These are phyloP conservation scores for Leptobrachium ailaonicum DNA, from an alignment of 2,113 vertebrate genomes.

Conservation along the genomic window DNA sequence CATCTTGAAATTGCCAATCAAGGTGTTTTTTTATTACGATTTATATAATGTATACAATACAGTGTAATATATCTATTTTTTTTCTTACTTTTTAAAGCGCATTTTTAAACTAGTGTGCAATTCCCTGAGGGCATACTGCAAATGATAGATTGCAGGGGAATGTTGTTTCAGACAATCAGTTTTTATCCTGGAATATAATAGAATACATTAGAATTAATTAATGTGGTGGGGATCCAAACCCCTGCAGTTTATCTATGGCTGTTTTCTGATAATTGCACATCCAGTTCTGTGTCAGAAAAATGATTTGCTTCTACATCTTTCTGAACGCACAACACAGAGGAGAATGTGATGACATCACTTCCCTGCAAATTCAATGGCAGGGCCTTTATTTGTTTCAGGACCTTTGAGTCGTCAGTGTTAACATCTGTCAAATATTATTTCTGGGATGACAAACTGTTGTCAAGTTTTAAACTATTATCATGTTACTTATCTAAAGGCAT, in stretches of 20 bases:
- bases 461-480: background rate
- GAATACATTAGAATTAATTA: conserved; percentile 4
- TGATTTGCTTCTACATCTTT: background rate
- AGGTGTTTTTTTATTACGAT: too few species aligned
- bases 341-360: background rate
- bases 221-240: background rate
- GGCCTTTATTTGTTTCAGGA: too few species aligned
- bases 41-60: too few species aligned
- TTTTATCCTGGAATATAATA: background rate
- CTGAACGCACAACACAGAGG: background rate
- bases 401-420: background rate
- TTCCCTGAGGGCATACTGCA: too few species aligned
- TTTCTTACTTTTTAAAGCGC: too few species aligned
- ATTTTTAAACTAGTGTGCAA: too few species aligned
- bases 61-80: too few species aligned
- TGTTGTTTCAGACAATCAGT: background rate
- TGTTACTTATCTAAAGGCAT: background rate
- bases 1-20: too few species aligned
- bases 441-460: background rate
- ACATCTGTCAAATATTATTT: background rate
- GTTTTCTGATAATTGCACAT: background rate
- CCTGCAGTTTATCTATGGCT: background rate
- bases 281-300: background rate
- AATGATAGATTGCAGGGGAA: too few species aligned
- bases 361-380: background rate